Base-by-base conservation (phyloP, 2,888 invertebrate genomes). In the Drosophila demipolita region DNA sequence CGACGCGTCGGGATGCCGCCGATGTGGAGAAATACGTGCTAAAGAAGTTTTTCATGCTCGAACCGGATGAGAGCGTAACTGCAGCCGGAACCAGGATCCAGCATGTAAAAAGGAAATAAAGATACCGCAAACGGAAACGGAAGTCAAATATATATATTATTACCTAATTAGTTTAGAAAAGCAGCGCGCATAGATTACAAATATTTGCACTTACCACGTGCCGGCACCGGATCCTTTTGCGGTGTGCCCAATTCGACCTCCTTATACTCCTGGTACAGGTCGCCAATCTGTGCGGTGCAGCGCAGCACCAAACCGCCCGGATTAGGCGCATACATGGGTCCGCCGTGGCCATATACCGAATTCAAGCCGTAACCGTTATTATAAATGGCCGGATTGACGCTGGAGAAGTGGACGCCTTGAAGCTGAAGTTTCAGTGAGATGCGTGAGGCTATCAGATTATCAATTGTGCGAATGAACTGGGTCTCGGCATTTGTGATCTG, bases 191-290 rank as follows among this genome's bases (percentile, higher is more conserved):
- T 36, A 40, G 17, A 48, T 23, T 32, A 12, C 9, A 38, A 20
- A 26, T 63, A 57, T 53, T n/a, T 33, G 4, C 52, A 78, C 84
- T 94, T 92, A 96, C 97, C 96, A 94, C 96, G 95, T 92, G 96
- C 96, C 26, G 97, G 97, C 84, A 96, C 94, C 7, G 97, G 97
- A 93, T 97, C 96, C 64, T 96, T 95, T 55, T 95, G 95, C 68
- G 95, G 95, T 67, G 95, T 95, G 72, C 95, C 95, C 90, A 96
- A 95, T 91, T 96, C 95, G 78, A 96, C 93, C 88, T 95, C 96
- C 62, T 95, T 95, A 66, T 95, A 95, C 91, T 95, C 94, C 82
- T 95, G 94, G 94, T 96, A 97, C 70, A 96, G 94, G 48, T 95
- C 94, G 65, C 95, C 95, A 80, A 97, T 94, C 82, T 95, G 94